phyloP scores from a whole-genome alignment of 2,888 invertebrate genomes.

The Oscheius myriophilus region DNA sequence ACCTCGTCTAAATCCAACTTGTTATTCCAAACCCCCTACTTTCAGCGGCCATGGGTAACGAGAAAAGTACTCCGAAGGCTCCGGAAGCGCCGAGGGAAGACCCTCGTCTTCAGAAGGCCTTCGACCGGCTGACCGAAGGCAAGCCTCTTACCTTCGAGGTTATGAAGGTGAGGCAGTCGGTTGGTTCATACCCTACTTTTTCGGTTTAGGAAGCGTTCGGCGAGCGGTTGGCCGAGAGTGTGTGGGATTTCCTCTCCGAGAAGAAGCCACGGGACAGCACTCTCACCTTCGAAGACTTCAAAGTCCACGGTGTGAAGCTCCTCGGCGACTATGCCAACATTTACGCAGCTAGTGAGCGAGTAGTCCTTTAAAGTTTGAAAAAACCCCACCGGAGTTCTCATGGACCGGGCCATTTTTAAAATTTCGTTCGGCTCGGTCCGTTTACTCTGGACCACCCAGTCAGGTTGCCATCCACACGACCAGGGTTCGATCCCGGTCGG shows the following conservation, averaged over 20 bases:
- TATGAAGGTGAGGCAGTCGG: neutral
- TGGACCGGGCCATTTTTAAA: too few species aligned
- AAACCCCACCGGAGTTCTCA: too few species aligned
- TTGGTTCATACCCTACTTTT: neutral
- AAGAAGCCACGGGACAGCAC: conserved; percentile 7
- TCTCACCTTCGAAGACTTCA: conserved; percentile 6
- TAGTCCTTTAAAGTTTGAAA: neutral
- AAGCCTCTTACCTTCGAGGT: neutral
- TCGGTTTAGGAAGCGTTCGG: conserved; percentile 37
- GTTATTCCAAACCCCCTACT: neutral
- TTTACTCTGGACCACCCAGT: too few species aligned
- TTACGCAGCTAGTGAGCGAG: conserved; percentile 18
- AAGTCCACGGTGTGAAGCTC: conserved; percentile 8
- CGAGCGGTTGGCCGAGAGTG: conserved; percentile 40
- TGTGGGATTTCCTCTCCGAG: conserved; percentile 40
- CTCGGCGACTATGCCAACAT: conserved; percentile 11
- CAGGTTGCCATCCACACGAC: too few species aligned
- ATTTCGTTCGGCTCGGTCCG: too few species aligned
- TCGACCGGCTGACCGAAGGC: neutral
- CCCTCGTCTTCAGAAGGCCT: conserved; percentile 4
- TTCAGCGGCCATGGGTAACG: conserved; percentile 3
- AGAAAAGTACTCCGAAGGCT: neutral
- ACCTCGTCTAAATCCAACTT: neutral
- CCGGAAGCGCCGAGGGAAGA: conserved; percentile 3
- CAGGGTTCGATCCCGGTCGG: too few species aligned